Conservation (phyloP, 2,113 vertebrate species). For the Pedetes capensis region DNA sequence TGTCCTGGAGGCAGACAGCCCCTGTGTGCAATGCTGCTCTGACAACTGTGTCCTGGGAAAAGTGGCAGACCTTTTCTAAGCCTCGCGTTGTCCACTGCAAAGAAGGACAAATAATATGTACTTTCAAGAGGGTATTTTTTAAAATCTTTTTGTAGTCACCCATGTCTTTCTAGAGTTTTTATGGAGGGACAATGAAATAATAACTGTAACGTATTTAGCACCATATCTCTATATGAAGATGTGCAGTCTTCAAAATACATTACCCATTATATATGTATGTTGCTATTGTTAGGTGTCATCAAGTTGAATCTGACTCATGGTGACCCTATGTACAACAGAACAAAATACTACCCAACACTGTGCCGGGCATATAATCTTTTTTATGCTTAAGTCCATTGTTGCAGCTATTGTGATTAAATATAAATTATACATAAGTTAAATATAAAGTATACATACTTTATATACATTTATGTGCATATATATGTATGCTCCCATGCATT, state of each 20-base stretch:
- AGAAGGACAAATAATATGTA: background rate
- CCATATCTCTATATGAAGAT: background rate
- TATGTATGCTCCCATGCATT: background rate
- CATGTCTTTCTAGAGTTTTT: background rate
- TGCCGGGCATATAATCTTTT: too few species aligned
- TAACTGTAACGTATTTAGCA: background rate
- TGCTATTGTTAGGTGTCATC: too few species aligned
- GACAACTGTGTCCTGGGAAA: background rate
- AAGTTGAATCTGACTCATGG: too few species aligned
- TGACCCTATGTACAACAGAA: too few species aligned
- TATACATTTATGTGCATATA: background rate
- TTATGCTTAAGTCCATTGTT: too few species aligned
- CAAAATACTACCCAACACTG: too few species aligned
- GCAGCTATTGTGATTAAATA: too few species aligned
- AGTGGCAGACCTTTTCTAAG: background rate
- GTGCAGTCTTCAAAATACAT: background rate
- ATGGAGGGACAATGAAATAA: background rate
- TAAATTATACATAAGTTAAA: too few species aligned
- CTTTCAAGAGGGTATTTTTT: background rate
- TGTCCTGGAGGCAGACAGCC: background rate
- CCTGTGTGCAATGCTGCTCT: background rate
- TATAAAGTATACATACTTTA: too few species aligned
- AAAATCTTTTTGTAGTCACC: too few species aligned
- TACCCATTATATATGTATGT: too few species aligned
- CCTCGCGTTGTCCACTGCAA: background rate